These are phyloP conservation scores for Pachydiplax longipennis DNA, from an alignment of 2,888 invertebrate species.

Conservation along the genomic window DNA sequence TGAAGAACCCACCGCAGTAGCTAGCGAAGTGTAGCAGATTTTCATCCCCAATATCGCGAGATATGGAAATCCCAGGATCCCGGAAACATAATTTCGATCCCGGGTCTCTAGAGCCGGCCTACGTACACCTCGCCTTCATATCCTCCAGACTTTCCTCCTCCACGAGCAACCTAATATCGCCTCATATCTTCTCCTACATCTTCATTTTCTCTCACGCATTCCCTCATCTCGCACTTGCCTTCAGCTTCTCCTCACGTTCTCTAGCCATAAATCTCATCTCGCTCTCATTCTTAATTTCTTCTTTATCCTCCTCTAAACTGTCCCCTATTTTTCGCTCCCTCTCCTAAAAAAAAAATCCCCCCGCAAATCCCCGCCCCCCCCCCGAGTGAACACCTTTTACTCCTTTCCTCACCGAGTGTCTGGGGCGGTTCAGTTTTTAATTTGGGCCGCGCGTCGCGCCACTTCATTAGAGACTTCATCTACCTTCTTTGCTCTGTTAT, in stretches of 20 bases:
- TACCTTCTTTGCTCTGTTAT: slow-evolving; percentile 39
- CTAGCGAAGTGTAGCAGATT: neutral
- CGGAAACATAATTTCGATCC: too few relatives aligned
- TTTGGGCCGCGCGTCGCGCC: slow-evolving; percentile 16
- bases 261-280: neutral
- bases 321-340: neutral
- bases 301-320: neutral
- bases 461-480: slow-evolving; percentile 45
- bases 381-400: neutral
- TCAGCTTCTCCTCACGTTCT: neutral
- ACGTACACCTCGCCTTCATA: neutral
- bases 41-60: neutral
- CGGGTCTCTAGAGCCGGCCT: too few relatives aligned
- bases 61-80: neutral
- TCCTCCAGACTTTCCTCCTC: neutral
- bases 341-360: neutral
- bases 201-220: neutral
- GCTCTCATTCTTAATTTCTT: neutral
- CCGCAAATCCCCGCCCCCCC: neutral
- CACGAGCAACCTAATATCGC: neutral
- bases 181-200: neutral
- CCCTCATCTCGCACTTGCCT: neutral
- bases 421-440: slow-evolving; percentile 41
- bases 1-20: too few relatives aligned
- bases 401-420: neutral